Conservation (phyloP, 2,113 vertebrate genomes). For the Equus quagga region DNA sequence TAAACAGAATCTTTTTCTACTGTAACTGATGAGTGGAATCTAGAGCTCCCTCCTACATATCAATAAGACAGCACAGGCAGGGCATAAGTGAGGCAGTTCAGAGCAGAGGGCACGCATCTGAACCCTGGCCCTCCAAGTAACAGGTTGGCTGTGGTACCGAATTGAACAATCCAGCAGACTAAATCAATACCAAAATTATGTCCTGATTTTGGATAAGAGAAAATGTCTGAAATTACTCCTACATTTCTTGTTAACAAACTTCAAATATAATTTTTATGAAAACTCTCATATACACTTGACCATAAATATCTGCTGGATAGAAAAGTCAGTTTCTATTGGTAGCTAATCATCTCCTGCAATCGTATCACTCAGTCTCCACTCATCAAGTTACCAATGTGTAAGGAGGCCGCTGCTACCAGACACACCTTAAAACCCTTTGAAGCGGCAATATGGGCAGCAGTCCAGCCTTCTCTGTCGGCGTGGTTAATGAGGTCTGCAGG, state of each 20-base stretch:
- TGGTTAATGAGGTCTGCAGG: constrained; percentile 92
- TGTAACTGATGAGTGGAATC: background rate
- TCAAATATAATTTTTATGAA: constrained; percentile 12
- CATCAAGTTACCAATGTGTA: background rate
- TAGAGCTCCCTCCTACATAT: background rate
- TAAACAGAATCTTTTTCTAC: background rate
- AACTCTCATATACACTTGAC: background rate
- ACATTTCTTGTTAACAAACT: constrained; percentile 52
- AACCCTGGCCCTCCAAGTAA: background rate
- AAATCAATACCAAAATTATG: background rate
- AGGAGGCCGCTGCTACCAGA: background rate
- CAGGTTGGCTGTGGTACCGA: background rate
- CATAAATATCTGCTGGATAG: background rate
- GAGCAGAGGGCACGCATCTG: rapidly evolving
- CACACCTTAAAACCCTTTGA: constrained; percentile 96
- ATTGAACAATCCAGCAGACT: background rate
- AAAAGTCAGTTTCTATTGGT: background rate
- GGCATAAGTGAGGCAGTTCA: background rate
- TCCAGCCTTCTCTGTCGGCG: constrained; percentile 95
- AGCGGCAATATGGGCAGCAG: constrained; percentile 95
- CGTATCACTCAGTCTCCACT: background rate
- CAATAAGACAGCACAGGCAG: background rate
- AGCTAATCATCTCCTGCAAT: background rate
- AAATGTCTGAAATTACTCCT: background rate
- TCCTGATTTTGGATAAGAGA: background rate